These are phyloP conservation scores for Agrypnus murinus DNA, from an alignment of 2,888 invertebrate genomes.

Conservation along the genomic window DNA sequence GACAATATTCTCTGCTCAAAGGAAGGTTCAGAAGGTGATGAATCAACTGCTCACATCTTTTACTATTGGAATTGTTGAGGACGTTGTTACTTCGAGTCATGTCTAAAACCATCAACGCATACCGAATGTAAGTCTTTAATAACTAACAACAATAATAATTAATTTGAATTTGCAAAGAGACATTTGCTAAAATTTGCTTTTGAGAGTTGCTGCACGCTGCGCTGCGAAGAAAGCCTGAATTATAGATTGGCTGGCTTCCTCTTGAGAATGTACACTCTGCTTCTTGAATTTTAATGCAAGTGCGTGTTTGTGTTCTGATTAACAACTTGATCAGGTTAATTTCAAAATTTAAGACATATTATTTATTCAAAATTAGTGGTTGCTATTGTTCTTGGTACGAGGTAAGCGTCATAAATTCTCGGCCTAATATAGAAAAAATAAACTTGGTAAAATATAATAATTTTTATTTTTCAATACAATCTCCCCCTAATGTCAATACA, in stretches of 20 bases:
- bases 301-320: not conserved
- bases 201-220: too few relatives aligned
- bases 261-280: slow-evolving; percentile 16
- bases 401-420: too few relatives aligned
- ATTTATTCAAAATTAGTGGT: too few relatives aligned
- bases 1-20: slow-evolving; percentile 38
- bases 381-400: too few relatives aligned
- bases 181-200: slow-evolving; percentile 15
- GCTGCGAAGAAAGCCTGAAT: not conserved
- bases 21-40: slow-evolving; percentile 41
- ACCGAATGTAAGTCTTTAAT: slow-evolving; percentile 88
- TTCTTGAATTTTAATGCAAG: slow-evolving; percentile 13
- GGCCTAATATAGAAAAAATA: too few relatives aligned
- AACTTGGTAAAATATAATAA: too few relatives aligned
- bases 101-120: slow-evolving; percentile 92
- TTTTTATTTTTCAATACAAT: too few relatives aligned
- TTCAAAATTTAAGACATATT: too few relatives aligned
- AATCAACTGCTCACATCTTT: slow-evolving; percentile 47
- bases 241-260: slow-evolving; percentile 27
- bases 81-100: slow-evolving; percentile 72
- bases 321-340: not conserved
- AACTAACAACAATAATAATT: too few relatives aligned
- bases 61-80: slow-evolving; percentile 38
- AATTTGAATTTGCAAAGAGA: slow-evolving; percentile 36
- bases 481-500: too few relatives aligned